Conservation (phyloP, 2,888 invertebrate species). For the Alloscopus bannaensis region DNA sequence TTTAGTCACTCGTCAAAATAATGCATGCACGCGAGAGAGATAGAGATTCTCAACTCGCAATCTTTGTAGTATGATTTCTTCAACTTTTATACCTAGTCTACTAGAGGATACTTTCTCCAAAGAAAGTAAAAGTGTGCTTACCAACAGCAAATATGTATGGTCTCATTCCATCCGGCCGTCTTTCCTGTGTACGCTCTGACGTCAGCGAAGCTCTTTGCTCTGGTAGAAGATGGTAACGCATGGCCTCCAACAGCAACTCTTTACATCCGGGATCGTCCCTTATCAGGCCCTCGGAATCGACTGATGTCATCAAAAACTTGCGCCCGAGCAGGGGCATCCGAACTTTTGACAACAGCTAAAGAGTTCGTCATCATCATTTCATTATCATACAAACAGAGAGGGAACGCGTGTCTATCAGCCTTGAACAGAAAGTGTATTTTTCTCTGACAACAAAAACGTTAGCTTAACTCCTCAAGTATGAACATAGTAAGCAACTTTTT, state of each 20-base stretch:
- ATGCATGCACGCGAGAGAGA: no score
- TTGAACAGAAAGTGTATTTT: slow-evolving; percentile 1
- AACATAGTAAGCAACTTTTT: slow-evolving; percentile 17
- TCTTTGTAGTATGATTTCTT: no score
- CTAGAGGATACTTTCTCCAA: no score
- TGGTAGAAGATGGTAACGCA: slow-evolving; percentile 83
- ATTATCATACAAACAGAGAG: slow-evolving; percentile 51
- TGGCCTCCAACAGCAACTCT: slow-evolving; percentile 82
- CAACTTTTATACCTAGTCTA: no score
- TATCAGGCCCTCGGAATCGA: slow-evolving; percentile 82
- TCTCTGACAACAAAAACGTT: background rate
- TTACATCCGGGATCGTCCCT: slow-evolving; percentile 81
- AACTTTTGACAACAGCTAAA: slow-evolving; percentile 81
- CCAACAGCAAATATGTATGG: slow-evolving; percentile 82
- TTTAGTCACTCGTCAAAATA: slow-evolving; percentile 1
- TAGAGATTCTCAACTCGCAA: no score
- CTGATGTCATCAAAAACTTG: slow-evolving; percentile 82
- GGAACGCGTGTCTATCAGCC: background rate
- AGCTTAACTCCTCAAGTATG: no score
- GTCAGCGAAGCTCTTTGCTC: slow-evolving; percentile 81
- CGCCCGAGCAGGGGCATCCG: slow-evolving; percentile 81
- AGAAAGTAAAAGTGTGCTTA: no score
- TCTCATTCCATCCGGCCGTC: slow-evolving; percentile 82
- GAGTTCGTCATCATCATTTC: slow-evolving; percentile 48
- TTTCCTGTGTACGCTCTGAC: slow-evolving; percentile 80